Percentiles rank a stretch among this genome's conserved stretches.
These are phyloP conservation scores for Lophochroa leadbeateri DNA, from an alignment of 2,113 vertebrate species.

Conservation along the genomic window DNA sequence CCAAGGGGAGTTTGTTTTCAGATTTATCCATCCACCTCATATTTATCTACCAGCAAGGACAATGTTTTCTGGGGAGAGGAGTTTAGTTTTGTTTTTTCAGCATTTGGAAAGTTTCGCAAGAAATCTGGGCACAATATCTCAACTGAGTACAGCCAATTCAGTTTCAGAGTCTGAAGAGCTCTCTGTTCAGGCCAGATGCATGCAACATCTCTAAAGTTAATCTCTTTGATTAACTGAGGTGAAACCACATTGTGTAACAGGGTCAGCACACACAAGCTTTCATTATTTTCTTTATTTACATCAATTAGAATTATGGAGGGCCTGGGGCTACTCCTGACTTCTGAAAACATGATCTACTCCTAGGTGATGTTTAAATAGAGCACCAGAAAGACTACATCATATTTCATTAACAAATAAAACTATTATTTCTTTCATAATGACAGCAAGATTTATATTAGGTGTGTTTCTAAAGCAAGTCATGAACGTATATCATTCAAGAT, in stretches of 20 bases:
- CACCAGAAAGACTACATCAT: conserved; percentile 77
- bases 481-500: conserved; percentile 66
- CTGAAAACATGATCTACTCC: conserved; percentile 73
- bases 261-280: conserved; percentile 87
- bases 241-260: conserved; percentile 85
- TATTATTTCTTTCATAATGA: conserved; percentile 63
- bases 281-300: conserved; percentile 89
- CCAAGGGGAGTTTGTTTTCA: not conserved
- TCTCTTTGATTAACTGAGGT: conserved; percentile 93
- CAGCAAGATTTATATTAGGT: conserved; percentile 62
- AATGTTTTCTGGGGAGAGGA: not conserved
- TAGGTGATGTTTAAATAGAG: conserved; percentile 78
- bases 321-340: conserved; percentile 74
- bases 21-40: not conserved
- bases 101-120: not conserved
- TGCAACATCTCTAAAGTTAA: conserved; percentile 82
- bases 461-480: conserved; percentile 46
- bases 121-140: not conserved
- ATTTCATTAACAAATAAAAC: conserved; percentile 77
- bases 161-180: conserved; percentile 70
- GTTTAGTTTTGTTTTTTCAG: not conserved
- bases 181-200: conserved; percentile 80
- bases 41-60: not conserved
- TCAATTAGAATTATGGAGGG: conserved; percentile 85
- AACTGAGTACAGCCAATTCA: conserved; percentile 54